phyloP scores from a whole-genome alignment of 2,888 invertebrate genomes.

The Sinelater perroti region DNA sequence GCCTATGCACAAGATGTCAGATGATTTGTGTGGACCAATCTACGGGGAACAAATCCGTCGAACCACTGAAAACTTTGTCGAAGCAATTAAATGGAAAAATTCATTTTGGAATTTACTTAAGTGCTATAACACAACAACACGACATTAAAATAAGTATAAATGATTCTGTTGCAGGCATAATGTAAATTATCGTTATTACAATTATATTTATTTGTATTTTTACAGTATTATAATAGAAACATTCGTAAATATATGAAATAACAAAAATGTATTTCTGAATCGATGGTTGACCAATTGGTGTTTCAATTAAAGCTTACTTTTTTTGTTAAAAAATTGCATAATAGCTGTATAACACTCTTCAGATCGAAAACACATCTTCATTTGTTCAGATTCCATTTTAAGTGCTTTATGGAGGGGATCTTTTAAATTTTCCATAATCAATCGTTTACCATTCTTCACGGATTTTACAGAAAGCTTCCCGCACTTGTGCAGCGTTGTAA shows the following conservation, averaged over 20 bases:
- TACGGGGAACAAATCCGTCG: constrained; percentile 80
- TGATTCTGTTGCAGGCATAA: not conserved
- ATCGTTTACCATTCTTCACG: constrained; percentile 73
- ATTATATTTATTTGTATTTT: too few species aligned
- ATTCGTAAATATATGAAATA: too few species aligned
- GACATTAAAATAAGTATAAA: not conserved
- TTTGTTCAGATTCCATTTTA: constrained; percentile 68
- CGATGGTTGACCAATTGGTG: too few species aligned
- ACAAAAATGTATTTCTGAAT: too few species aligned
- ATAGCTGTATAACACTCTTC: not conserved
- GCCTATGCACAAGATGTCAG: constrained; percentile 89
- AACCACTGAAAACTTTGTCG: constrained; percentile 80
- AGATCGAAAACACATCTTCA: not conserved
- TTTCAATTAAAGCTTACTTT: constrained; percentile 22
- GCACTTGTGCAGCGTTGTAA: constrained; percentile 68
- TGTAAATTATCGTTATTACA: too few species aligned
- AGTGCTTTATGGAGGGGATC: constrained; percentile 73
- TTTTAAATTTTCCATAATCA: constrained; percentile 70
- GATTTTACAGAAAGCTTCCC: constrained; percentile 67
- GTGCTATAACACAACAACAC: constrained; percentile 9
- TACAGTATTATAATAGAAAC: too few species aligned
- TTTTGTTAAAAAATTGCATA: constrained; percentile 2
- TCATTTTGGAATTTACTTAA: constrained; percentile 82
- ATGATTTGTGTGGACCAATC: constrained; percentile 95
- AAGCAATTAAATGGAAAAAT: constrained; percentile 79